Evolutionary conservation across 2,888 invertebrate genomes (phyloP).

Genomic region (Machimus atricapillus): DNA sequence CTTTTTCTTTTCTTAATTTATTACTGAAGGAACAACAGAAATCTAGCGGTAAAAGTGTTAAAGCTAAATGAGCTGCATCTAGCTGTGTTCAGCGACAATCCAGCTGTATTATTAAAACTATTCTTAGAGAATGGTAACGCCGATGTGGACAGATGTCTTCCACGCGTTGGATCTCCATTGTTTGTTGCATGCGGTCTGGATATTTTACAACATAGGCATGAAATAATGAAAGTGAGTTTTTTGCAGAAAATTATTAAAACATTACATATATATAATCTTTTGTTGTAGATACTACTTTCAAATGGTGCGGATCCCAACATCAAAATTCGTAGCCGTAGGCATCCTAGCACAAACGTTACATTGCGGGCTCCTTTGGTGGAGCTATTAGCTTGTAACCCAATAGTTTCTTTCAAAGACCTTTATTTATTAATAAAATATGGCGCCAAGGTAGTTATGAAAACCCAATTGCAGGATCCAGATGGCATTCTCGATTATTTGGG

Average conservation of each 20-base stretch:
- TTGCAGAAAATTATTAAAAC: not conserved
- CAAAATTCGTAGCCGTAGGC: not conserved
- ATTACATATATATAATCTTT: not conserved
- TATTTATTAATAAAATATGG: not conserved
- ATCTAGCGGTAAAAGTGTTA: not conserved
- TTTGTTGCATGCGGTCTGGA: not conserved
- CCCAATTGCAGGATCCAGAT: not conserved
- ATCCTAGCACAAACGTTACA: not conserved
- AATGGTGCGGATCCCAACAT: not conserved
- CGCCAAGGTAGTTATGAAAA: not conserved
- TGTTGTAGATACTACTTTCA: not conserved
- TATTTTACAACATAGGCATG: not conserved
- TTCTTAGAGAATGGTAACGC: not conserved
- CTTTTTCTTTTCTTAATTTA: not conserved
- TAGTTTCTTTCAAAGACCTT: not conserved
- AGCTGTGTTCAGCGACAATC: not conserved
- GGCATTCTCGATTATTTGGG: not conserved
- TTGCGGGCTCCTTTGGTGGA: not conserved
- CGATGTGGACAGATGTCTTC: not conserved
- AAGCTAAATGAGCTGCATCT: not conserved
- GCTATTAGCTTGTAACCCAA: not conserved
- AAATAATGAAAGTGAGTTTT: not conserved
- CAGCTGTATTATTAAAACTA: not conserved
- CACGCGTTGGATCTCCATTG: not conserved
- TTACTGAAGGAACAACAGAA: not conserved